Evolutionary conservation across 2,113 vertebrate species (phyloP).

Genomic region (Callionymus lyra): DNA sequence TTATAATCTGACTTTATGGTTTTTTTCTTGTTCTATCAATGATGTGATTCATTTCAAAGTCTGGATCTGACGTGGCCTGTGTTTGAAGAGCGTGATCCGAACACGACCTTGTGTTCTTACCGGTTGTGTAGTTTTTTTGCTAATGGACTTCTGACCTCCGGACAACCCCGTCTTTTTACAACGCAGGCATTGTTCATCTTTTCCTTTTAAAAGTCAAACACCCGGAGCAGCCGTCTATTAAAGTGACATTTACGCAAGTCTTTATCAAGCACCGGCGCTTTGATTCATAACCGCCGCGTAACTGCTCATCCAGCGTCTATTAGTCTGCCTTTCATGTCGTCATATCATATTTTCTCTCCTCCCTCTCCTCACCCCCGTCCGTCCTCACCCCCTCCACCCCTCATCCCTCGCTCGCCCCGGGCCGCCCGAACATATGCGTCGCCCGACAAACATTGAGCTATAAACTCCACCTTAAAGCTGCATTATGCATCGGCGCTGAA

Average conservation of each 20-base stretch:
- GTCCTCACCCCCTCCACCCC: constrained; percentile 13
- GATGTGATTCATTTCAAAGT: no score
- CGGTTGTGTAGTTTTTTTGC: constrained; percentile 1
- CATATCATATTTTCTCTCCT: constrained; percentile 56
- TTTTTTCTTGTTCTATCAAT: no score
- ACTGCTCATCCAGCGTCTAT: constrained; percentile 41
- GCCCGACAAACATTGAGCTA: constrained; percentile 32
- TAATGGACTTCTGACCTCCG: constrained; percentile 51
- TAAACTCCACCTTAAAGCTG: constrained; percentile 51
- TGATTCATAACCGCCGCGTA: constrained; percentile 61
- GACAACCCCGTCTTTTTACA: constrained; percentile 51
- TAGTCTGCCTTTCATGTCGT: constrained; percentile 39
- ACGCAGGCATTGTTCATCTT: constrained; percentile 51
- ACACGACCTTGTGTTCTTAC: no score
- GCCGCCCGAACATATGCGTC: constrained; percentile 40
- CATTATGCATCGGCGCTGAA: constrained; percentile 43
- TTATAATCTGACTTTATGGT: no score
- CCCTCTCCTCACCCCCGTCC: constrained; percentile 13
- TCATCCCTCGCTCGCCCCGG: constrained; percentile 33
- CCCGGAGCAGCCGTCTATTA: constrained; percentile 41
- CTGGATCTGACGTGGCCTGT: no score
- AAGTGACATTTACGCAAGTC: constrained; percentile 58
- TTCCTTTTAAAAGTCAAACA: constrained; percentile 50
- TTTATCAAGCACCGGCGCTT: constrained; percentile 53
- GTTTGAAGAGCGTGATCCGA: no score